Evolutionary conservation across 2,888 invertebrate species (phyloP), one percentile per base, ranked within the genome.

Genomic region (Beris morrisii): DNA sequence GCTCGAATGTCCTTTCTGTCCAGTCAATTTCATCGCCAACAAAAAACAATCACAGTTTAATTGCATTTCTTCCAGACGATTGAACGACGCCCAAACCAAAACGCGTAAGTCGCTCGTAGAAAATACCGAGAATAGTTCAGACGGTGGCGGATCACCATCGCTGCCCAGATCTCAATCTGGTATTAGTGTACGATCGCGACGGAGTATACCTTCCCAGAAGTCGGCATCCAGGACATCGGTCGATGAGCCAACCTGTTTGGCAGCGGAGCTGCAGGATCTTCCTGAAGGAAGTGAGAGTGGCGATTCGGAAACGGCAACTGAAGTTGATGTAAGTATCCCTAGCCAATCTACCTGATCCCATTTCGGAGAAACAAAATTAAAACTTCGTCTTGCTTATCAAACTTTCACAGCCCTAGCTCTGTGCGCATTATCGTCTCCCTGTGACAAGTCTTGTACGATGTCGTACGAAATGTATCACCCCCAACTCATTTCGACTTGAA

Each of bases 231-330:
- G 84, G 64, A 84, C 83, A 31, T 86, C 86, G 30, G 83, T 83
- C 4, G 84, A 84, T 63, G 81, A 81, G 69, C 79, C 79, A 72
- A 81, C 73, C 65, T 81, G 76, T 74, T 80, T 75, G 73, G 76
- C 80, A n/a, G 80, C 81, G 15, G 81, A 81, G 72, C 72, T 85
- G 58, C 84, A 84, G 69, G 84, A 85, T 74, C 78, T 85, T 52
- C 82, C 82, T 12, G 85, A 85, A 72, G 85, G 84, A 72, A 82
- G 83, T 58, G 85, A 85, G 73, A 85, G 85, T 72, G 86, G 85
- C 11, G 86, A 85, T 71, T 84, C 86, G 4, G 88, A 88, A 74
- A 88, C 88, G 0, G 89, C 87, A 55, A 88, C 88, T 31, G 89
- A 89, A 77, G 88, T 88, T 53, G 88, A 88, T 77, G 86, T 89